phyloP scores from a whole-genome alignment of 2,113 vertebrate genomes.

The Gobius niger region DNA sequence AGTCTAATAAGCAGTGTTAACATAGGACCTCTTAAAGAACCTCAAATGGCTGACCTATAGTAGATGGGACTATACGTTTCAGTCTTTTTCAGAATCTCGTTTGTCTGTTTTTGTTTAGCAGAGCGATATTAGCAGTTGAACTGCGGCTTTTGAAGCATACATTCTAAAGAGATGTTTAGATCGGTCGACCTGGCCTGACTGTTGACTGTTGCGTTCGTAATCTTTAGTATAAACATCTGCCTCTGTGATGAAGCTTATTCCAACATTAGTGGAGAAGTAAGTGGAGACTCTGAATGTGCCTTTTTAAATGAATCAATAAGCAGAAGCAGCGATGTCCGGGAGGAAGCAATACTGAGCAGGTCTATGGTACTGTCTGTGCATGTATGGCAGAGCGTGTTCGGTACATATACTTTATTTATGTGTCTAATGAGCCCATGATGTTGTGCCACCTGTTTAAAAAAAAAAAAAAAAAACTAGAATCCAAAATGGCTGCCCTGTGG shows the following conservation, averaged over 20 bases:
- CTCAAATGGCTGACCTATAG: conserved; percentile 5
- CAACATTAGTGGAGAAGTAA: conserved; percentile 20
- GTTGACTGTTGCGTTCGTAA: conserved; percentile 43
- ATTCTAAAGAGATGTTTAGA: conserved; percentile 50
- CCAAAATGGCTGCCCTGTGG: conserved; percentile 29
- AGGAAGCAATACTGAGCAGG: conserved; percentile 38
- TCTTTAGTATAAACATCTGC: conserved; percentile 35
- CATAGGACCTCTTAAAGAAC: conserved; percentile 32
- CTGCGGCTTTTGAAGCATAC: conserved; percentile 64
- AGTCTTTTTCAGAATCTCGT: conserved; percentile 13
- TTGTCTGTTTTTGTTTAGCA: conserved; percentile 57
- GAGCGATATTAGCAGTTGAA: conserved; percentile 63
- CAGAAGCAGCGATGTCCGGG: conserved; percentile 23
- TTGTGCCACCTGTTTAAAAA: conserved; percentile 30
- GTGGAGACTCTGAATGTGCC: conserved; percentile 58
- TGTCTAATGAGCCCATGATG: conserved; percentile 33
- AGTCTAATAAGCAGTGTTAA: conserved; percentile 56
- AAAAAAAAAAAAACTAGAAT: conserved; percentile 11
- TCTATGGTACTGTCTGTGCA: conserved; percentile 49
- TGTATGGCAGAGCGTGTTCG: conserved; percentile 29
- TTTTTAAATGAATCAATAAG: conserved; percentile 45
- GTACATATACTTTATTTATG: conserved; percentile 46
- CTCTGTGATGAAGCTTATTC: conserved; percentile 35
- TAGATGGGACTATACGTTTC: neutral
- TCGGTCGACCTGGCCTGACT: conserved; percentile 50